Percentiles rank a stretch among this genome's conserved stretches.
These are phyloP conservation scores for Stegana nigrithorax DNA, from an alignment of 2,888 invertebrate genomes.

Conservation along the genomic window DNA sequence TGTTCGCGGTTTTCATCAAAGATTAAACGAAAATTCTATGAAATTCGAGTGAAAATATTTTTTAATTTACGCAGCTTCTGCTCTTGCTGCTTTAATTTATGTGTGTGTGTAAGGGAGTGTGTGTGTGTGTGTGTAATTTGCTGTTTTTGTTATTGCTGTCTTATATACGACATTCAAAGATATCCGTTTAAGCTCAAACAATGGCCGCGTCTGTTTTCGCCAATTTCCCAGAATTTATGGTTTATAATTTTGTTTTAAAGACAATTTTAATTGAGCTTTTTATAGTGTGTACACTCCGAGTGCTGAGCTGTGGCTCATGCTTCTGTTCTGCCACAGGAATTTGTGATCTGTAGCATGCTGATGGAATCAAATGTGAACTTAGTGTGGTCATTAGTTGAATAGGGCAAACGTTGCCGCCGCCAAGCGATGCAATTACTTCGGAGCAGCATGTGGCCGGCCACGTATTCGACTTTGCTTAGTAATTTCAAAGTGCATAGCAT, in stretches of 20 bases:
- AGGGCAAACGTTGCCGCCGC: no score
- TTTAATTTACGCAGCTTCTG: background rate
- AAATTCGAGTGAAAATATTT: conserved; percentile 23
- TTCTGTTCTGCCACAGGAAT: background rate
- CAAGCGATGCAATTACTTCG: no score
- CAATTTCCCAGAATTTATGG: conserved; percentile 69
- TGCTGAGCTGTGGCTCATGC: no score
- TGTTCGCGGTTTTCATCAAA: background rate
- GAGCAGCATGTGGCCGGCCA: no score
- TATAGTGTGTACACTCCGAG: conserved; percentile 52
- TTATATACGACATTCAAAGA: background rate
- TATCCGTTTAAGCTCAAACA: conserved; percentile 47
- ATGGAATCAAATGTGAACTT: no score
- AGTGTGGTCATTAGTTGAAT: no score
- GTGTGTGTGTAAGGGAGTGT: conserved; percentile 4
- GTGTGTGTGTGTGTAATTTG: conserved; percentile 48
- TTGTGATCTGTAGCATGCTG: no score
- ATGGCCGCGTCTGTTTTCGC: conserved; percentile 63
- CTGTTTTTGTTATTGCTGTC: conserved; percentile 30
- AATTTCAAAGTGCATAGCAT: no score
- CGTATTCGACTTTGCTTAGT: no score
- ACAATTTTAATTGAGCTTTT: conserved; percentile 68
- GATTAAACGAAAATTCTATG: conserved; percentile 26
- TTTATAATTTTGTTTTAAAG: conserved; percentile 64
- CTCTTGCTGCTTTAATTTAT: conserved; percentile 7